Conservation (phyloP, 2,113 vertebrate genomes). For the Oncorhynchus kisutch region DNA sequence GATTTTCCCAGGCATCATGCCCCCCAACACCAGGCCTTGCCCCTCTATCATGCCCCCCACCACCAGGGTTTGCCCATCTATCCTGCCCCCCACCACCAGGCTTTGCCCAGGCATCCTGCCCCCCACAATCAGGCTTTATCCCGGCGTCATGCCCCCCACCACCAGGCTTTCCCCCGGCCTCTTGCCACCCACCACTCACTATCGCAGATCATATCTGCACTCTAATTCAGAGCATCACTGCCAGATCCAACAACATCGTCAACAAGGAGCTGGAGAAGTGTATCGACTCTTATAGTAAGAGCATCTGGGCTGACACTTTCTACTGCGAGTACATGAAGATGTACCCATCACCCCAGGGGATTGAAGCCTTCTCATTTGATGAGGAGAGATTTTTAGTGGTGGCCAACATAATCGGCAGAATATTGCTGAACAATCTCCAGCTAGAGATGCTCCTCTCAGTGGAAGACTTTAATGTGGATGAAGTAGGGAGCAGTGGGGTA, state of each 20-base stretch:
- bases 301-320: no score
- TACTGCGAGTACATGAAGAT: neutral
- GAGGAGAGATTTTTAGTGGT: neutral
- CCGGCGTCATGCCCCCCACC: no score
- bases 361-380: neutral
- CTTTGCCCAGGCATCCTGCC: no score
- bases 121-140: no score
- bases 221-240: neutral
- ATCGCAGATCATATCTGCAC: neutral
- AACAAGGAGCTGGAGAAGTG: neutral
- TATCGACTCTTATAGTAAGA: neutral
- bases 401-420: neutral
- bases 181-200: neutral
- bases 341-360: neutral
- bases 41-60: rapidly evolving
- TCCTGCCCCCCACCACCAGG: no score
- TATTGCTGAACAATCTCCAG: neutral
- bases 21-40: no score
- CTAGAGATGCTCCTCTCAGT: neutral
- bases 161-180: no score
- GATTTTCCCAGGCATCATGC: no score
- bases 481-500: neutral
- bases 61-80: no score
- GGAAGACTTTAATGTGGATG: neutral
- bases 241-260: neutral